Evolutionary conservation across 2,113 vertebrate species (phyloP).

Genomic region (Psettodes erumei): DNA sequence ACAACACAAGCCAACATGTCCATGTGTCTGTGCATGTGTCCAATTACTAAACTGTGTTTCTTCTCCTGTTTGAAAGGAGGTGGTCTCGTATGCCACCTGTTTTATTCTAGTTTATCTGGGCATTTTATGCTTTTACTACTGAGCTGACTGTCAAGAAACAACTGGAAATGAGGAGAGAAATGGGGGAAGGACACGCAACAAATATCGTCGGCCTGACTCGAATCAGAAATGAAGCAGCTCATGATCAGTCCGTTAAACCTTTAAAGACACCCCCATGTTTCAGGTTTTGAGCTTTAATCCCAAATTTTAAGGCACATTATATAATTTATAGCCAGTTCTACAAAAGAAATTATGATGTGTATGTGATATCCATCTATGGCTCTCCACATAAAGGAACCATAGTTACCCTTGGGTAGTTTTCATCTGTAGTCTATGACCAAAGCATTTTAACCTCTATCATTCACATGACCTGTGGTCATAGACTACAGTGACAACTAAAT

Average conservation of each 20-base stretch:
- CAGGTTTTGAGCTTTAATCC: background rate
- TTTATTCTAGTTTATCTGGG: constrained; percentile 6
- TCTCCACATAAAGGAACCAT: background rate
- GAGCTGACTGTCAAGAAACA: constrained; percentile 13
- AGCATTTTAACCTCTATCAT: too few species aligned
- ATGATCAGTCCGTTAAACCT: background rate
- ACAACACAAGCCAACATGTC: constrained; percentile 51
- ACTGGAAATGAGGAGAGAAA: constrained; percentile 13
- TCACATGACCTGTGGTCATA: too few species aligned
- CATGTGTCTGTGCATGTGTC: constrained; percentile 53
- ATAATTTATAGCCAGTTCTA: background rate
- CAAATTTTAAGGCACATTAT: background rate
- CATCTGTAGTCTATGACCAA: background rate
- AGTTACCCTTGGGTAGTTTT: background rate
- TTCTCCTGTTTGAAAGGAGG: constrained; percentile 39
- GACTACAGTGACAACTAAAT: background rate
- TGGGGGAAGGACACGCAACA: background rate
- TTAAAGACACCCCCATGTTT: background rate
- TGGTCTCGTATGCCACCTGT: constrained; percentile 40
- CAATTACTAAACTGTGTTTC: constrained; percentile 58
- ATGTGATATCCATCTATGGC: background rate
- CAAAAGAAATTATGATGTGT: background rate
- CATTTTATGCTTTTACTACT: constrained; percentile 36
- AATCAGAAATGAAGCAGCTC: background rate
- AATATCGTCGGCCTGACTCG: background rate